phyloP scores from a whole-genome alignment of 2,113 vertebrate genomes.

The Sisor rabdophorus region DNA sequence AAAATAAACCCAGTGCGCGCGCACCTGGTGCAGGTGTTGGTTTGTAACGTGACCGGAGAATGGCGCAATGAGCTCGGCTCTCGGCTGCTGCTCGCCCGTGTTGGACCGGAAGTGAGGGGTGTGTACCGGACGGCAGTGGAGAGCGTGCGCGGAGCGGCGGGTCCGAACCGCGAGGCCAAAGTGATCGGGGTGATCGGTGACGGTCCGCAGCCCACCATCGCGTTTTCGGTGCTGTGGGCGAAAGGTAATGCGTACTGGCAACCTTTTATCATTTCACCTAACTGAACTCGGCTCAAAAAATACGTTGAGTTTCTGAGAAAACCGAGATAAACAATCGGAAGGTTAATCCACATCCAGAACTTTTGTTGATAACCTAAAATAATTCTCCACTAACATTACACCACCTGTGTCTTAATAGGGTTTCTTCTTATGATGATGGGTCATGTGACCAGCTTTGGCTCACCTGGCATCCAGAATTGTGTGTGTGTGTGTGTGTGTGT shows the following conservation, averaged over 20 bases:
- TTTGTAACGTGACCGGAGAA: conserved; percentile 43
- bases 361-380: no score
- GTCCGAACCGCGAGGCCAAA: conserved; percentile 16
- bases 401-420: no score
- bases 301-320: no score
- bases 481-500: no score
- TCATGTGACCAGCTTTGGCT: no score
- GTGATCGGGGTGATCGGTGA: conserved; percentile 35
- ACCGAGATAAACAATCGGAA: no score
- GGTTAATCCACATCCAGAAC: no score
- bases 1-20: neutral
- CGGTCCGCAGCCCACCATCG: conserved; percentile 37
- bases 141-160: conserved; percentile 25
- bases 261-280: neutral
- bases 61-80: conserved; percentile 48
- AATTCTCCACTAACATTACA: no score
- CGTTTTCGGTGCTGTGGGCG: conserved; percentile 48
- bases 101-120: conserved; percentile 34
- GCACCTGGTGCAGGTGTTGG: neutral
- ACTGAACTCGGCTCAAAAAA: no score
- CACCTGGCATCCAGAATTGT: no score
- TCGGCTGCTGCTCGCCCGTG: neutral
- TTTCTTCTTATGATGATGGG: no score
- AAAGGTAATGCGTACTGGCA: conserved; percentile 25
- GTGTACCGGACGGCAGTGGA: conserved; percentile 38